These are phyloP conservation scores for Episyrphus balteatus DNA, from an alignment of 1,140 invertebrate genomes.

Conservation along the genomic window DNA sequence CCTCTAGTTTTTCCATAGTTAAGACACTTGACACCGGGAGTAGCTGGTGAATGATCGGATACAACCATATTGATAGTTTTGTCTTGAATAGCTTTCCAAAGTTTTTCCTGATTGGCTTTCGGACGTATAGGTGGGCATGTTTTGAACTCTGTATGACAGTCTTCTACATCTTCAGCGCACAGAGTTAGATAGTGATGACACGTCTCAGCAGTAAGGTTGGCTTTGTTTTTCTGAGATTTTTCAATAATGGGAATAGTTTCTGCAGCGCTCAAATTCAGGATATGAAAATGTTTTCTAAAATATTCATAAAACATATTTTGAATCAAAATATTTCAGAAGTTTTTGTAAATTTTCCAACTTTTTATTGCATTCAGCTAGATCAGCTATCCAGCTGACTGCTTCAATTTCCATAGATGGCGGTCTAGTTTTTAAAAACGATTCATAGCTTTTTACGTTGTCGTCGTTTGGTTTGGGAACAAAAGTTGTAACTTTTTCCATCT, in stretches of 20 bases:
- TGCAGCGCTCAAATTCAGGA: constrained; percentile 59
- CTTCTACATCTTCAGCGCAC: constrained; percentile 48
- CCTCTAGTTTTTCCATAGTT: constrained; percentile 37
- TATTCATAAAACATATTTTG: not conserved
- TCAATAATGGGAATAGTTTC: constrained; percentile 41
- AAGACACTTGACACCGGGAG: constrained; percentile 47
- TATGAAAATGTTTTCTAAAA: constrained; percentile 51
- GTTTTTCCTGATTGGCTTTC: constrained; percentile 45
- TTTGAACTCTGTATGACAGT: constrained; percentile 53
- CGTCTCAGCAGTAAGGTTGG: constrained; percentile 53
- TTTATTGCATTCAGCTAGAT: constrained; percentile 45
- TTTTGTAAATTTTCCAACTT: constrained; percentile 22
- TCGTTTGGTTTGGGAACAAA: constrained; percentile 1
- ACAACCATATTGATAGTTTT: constrained; percentile 49
- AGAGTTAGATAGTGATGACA: constrained; percentile 63
- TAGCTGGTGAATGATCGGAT: constrained; percentile 65
- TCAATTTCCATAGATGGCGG: constrained; percentile 54
- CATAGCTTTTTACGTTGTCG: constrained; percentile 45
- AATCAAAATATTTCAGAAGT: not conserved
- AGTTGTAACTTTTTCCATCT: constrained; percentile 24
- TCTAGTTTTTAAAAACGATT: constrained; percentile 50
- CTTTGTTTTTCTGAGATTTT: constrained; percentile 36
- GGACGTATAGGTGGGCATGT: constrained; percentile 60
- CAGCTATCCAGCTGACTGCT: constrained; percentile 48
- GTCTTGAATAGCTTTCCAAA: constrained; percentile 50